These are phyloP conservation scores for Heliornis fulica DNA, from an alignment of 2,113 vertebrate species.

Conservation along the genomic window DNA sequence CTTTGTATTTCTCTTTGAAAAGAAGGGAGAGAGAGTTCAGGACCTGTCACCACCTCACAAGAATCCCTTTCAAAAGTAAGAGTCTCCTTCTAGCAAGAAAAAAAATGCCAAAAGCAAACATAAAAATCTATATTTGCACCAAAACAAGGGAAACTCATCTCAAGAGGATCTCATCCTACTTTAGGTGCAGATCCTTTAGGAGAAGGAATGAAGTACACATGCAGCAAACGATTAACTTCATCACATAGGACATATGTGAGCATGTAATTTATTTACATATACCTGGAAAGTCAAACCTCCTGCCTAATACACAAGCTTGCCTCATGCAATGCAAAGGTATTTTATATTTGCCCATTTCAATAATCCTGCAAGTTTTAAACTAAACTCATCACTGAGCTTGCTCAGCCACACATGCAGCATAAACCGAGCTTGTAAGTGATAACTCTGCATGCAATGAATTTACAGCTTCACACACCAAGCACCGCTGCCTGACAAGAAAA, in stretches of 20 bases:
- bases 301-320: rapidly evolving
- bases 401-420: rapidly evolving
- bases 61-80: rapidly evolving
- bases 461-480: background rate
- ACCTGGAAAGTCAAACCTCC: background rate
- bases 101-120: background rate
- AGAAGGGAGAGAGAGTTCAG: background rate
- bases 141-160: background rate
- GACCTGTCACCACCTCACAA: rapidly evolving
- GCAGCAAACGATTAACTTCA: background rate
- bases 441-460: background rate
- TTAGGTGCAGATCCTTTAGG: background rate
- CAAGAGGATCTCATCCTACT: background rate
- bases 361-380: background rate
- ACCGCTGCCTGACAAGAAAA: background rate
- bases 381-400: background rate
- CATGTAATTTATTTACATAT: background rate
- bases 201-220: background rate
- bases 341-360: background rate
- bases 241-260: rapidly evolving
- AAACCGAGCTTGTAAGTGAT: background rate
- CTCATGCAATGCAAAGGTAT: background rate
- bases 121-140: background rate
- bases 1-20: background rate
- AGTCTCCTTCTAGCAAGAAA: background rate